phyloP scores from a whole-genome alignment of 2,113 vertebrate genomes.

The Rhynchomys soricoides region DNA sequence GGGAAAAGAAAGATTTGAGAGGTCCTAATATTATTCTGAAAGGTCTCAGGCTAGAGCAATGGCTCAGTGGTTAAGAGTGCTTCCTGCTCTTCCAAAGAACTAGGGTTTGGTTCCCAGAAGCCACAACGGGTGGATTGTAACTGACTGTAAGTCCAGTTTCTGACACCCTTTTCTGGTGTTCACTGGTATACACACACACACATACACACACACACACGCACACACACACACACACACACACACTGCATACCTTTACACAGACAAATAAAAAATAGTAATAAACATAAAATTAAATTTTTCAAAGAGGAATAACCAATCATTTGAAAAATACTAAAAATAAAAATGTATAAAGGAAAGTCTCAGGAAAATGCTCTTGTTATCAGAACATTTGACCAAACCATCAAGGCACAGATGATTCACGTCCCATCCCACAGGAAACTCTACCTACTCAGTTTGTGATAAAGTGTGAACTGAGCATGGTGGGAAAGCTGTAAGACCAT shows the following conservation, averaged over 20 bases:
- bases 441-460: background rate
- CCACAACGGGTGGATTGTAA: background rate
- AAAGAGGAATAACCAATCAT: background rate
- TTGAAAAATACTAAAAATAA: background rate
- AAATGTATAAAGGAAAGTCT: background rate
- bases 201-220: background rate
- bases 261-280: background rate
- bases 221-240: background rate
- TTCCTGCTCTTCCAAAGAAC: background rate
- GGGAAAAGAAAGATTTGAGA: background rate
- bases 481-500: background rate
- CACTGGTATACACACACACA: background rate
- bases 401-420: background rate
- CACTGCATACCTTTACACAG: background rate
- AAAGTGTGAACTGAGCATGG: background rate
- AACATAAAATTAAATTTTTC: background rate
- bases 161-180: no score
- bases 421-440: background rate
- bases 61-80: background rate
- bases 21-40: background rate
- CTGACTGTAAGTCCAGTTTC: background rate
- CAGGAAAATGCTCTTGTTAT: background rate
- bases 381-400: background rate
- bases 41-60: background rate
- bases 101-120: background rate